phyloP scores from a whole-genome alignment of 2,888 invertebrate species.

The Hecatera dysodea region DNA sequence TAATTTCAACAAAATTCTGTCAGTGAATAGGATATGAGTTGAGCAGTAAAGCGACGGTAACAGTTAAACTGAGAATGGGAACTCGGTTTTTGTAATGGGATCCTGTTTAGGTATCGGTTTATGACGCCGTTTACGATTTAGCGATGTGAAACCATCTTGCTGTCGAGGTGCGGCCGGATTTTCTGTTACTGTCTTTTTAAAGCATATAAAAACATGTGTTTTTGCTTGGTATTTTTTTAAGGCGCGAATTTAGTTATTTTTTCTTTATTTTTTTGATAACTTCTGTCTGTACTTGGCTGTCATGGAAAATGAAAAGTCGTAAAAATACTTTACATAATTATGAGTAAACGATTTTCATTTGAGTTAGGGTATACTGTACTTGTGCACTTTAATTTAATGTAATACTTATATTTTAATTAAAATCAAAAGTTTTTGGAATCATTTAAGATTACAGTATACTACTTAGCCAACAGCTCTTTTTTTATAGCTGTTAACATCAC shows the following conservation, averaged over 20 bases:
- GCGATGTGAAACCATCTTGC: conserved; percentile 67
- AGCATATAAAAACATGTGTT: conserved; percentile 7
- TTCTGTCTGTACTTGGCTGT: neutral
- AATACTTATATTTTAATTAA: no score
- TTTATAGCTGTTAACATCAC: neutral
- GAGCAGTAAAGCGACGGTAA: conserved; percentile 73
- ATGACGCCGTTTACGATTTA: conserved; percentile 81
- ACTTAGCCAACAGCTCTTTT: no score
- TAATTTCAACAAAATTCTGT: conserved; percentile 66
- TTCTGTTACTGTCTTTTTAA: conserved; percentile 49
- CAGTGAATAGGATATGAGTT: conserved; percentile 77
- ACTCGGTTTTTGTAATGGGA: conserved; percentile 75
- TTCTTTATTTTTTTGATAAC: neutral
- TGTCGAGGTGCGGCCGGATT: conserved; percentile 54
- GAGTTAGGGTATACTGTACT: no score
- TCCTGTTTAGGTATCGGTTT: conserved; percentile 79
- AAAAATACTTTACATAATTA: no score
- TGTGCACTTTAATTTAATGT: no score
- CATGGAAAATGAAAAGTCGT: no score
- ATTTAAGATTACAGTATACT: no score
- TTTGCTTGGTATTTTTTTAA: neutral
- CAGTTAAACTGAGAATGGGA: conserved; percentile 73
- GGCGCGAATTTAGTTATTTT: neutral
- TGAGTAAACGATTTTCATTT: no score
- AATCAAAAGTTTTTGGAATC: no score